Percentiles rank a stretch among this genome's conserved stretches.
phyloP scores from a whole-genome alignment of 2,113 vertebrate species.

The Syngnathus floridae region DNA sequence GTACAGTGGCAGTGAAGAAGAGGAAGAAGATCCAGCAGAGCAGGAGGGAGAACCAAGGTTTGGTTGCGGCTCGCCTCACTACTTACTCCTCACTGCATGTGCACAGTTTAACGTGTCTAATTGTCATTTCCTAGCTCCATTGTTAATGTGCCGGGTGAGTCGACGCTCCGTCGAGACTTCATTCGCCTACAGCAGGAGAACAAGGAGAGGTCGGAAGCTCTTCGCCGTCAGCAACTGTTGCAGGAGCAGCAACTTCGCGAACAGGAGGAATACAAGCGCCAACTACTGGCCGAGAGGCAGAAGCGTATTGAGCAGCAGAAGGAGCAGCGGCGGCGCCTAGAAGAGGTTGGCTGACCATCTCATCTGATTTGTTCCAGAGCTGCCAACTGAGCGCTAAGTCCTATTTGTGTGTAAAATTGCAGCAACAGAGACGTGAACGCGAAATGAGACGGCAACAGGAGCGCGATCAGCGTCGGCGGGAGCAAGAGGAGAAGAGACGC shows the following conservation, averaged over 20 bases:
- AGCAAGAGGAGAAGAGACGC: constrained; percentile 92
- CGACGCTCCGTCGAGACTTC: constrained; percentile 93
- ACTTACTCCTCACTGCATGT: neutral
- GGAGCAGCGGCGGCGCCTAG: constrained; percentile 88
- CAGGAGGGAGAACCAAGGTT: constrained; percentile 98
- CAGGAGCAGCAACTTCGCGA: constrained; percentile 96
- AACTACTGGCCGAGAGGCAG: constrained; percentile 91
- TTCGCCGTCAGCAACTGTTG: constrained; percentile 89
- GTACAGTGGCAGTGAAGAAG: constrained; percentile 96
- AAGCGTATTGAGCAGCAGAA: constrained; percentile 97
- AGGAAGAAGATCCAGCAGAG: constrained; percentile 93
- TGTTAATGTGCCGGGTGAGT: constrained; percentile 93
- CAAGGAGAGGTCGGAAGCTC: constrained; percentile 92
- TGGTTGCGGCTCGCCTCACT: neutral
- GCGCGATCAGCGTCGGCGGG: constrained; percentile 87
- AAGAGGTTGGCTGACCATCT: constrained; percentile 75
- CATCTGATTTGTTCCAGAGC: neutral
- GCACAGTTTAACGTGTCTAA: neutral
- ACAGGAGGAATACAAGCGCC: constrained; percentile 96
- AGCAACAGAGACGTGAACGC: constrained; percentile 97
- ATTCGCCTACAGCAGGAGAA: constrained; percentile 97
- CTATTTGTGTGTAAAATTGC: neutral
- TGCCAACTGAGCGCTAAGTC: neutral
- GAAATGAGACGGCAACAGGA: constrained; percentile 96
- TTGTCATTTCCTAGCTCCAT: constrained; percentile 44